Conservation (phyloP, 92 coral and sea anemone genomes). For the Phenganax subtilis region DNA sequence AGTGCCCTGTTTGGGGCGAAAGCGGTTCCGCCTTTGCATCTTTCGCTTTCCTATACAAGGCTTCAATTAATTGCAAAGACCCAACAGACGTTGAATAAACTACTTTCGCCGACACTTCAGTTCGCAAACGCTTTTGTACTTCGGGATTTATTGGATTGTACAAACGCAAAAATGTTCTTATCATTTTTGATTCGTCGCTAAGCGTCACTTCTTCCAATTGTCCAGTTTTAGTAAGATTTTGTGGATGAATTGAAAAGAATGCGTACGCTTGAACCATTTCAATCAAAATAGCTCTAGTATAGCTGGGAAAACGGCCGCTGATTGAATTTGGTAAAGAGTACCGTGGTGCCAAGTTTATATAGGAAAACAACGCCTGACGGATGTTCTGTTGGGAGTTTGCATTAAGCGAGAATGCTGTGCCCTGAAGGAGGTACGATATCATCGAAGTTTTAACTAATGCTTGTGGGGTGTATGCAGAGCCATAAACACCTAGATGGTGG, state of each 20-base stretch:
- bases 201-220: not conserved
- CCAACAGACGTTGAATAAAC: slow-evolving; percentile 8
- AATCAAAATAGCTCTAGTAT: slow-evolving; percentile 29
- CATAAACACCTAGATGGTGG: slow-evolving; percentile 67
- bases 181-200: slow-evolving; percentile 12
- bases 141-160: slow-evolving; percentile 5
- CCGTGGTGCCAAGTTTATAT: slow-evolving; percentile 31
- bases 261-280: slow-evolving; percentile 57
- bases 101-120: no score
- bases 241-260: slow-evolving; percentile 32
- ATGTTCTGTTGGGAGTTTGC: slow-evolving; percentile 41
- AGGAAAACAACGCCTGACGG: slow-evolving; percentile 40
- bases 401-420: slow-evolving; percentile 46
- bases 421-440: slow-evolving; percentile 57
- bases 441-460: slow-evolving; percentile 55
- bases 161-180: slow-evolving; percentile 10
- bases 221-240: not conserved
- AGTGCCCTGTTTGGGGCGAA: slow-evolving; percentile 55
- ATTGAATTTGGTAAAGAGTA: slow-evolving; percentile 61
- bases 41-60: not conserved
- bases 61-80: slow-evolving; percentile 10
- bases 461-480: slow-evolving; percentile 54
- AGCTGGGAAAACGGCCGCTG: slow-evolving; percentile 60
- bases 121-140: not conserved
- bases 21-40: not conserved